Conservation (phyloP, 2,797 vertebrate species). For the Rachycentron canadum region DNA sequence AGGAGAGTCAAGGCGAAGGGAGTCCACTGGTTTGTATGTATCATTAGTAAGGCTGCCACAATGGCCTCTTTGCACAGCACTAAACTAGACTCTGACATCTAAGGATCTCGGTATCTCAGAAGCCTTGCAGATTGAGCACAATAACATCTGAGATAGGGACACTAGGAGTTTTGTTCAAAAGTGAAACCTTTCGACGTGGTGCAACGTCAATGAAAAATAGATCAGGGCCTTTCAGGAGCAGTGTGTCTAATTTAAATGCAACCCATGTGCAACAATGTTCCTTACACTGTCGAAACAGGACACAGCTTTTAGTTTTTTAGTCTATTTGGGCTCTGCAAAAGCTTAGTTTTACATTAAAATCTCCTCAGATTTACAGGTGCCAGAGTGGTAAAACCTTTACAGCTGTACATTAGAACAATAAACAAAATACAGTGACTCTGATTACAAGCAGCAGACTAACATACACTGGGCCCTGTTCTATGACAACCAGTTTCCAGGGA, state of each 20-base stretch:
- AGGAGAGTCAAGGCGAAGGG: constrained; percentile 15
- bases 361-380: neutral
- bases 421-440: neutral
- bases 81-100: constrained; percentile 35
- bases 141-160: constrained; percentile 23
- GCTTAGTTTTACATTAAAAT: constrained; percentile 5
- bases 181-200: constrained; percentile 4
- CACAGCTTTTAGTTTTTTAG: constrained; percentile 3
- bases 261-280: constrained; percentile 20
- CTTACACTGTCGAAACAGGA: neutral
- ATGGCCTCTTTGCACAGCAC: constrained; percentile 33
- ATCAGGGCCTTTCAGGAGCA: neutral
- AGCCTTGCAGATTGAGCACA: constrained; percentile 4
- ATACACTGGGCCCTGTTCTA: constrained; percentile 40
- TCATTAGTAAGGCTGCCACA: constrained; percentile 21
- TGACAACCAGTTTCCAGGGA: constrained; percentile 56
- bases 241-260: constrained; percentile 39
- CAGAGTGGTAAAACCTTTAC: neutral
- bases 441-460: constrained; percentile 24
- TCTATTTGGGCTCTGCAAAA: constrained; percentile 5
- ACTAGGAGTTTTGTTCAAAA: constrained; percentile 14
- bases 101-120: constrained; percentile 18
- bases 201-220: constrained; percentile 20
- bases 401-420: constrained; percentile 16
- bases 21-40: constrained; percentile 31